phyloP scores from a whole-genome alignment of 2,888 invertebrate genomes.

The Latrodectus elegans region DNA sequence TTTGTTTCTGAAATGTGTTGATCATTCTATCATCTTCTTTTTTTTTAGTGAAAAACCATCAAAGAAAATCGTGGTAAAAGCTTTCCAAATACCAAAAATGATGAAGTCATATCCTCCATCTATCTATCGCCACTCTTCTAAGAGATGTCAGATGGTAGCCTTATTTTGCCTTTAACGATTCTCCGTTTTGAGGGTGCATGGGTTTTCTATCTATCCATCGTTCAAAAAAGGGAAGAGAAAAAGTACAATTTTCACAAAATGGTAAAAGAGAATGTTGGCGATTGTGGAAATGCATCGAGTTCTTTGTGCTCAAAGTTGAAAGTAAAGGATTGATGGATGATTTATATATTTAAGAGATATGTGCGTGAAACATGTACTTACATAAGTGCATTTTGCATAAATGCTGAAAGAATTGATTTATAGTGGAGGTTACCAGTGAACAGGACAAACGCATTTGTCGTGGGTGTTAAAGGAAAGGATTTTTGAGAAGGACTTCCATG shows the following conservation, averaged over 20 bases:
- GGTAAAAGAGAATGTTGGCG: neutral
- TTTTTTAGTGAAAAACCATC: neutral
- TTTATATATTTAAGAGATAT: neutral
- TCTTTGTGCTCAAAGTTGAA: neutral
- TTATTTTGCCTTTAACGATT: conserved; percentile 22
- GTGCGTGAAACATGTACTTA: neutral
- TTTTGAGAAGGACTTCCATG: too few species aligned
- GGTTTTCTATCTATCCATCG: neutral
- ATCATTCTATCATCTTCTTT: too few species aligned
- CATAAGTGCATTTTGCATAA: neutral
- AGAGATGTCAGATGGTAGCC: conserved; percentile 42
- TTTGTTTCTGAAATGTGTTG: too few species aligned
- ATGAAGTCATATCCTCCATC: conserved; percentile 9
- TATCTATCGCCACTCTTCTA: conserved; percentile 12
- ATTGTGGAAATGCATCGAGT: neutral
- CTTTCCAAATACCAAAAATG: conserved; percentile 4
- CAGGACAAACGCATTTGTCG: too few species aligned
- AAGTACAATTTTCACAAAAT: neutral
- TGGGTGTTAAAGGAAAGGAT: too few species aligned
- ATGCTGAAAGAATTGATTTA: neutral
- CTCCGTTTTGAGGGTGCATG: neutral
- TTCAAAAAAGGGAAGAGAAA: neutral
- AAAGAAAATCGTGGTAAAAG: neutral
- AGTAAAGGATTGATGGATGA: conserved; percentile 2
- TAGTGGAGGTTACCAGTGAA: neutral